Evolutionary conservation across 2,113 vertebrate species (phyloP).

Genomic region (Clinocottus analis): DNA sequence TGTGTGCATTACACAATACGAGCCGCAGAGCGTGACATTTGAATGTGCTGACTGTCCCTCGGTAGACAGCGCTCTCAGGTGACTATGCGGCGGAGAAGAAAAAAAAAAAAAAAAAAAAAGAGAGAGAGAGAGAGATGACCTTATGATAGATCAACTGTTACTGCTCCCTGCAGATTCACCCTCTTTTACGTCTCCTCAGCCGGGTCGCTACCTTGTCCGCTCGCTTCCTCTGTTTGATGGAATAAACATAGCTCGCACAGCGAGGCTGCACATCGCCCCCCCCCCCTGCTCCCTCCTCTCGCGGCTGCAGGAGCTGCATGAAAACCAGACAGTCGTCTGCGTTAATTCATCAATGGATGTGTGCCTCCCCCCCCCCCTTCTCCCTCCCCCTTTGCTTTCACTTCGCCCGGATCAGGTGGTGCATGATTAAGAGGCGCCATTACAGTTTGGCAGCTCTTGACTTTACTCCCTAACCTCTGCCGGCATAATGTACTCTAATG

Average conservation of each 20-base stretch:
- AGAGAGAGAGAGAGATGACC: constrained; percentile 75
- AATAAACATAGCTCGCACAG: constrained; percentile 49
- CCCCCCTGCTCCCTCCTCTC: not conserved
- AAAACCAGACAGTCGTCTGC: constrained; percentile 65
- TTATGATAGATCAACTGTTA: constrained; percentile 74
- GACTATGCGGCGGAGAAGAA: constrained; percentile 62
- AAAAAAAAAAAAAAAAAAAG: too few species aligned
- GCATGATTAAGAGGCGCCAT: constrained; percentile 64
- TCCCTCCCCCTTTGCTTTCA: too few species aligned
- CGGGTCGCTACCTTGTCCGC: constrained; percentile 4
- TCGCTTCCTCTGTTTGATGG: constrained; percentile 39
- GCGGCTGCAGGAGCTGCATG: constrained; percentile 54
- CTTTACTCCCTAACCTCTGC: constrained; percentile 63
- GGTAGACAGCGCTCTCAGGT: constrained; percentile 54
- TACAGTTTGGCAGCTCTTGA: constrained; percentile 70
- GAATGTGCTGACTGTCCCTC: constrained; percentile 75
- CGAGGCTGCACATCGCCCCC: constrained; percentile 52
- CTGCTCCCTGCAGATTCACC: constrained; percentile 28
- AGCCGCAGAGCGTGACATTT: constrained; percentile 74
- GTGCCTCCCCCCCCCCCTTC: constrained; percentile 27
- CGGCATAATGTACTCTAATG: constrained; percentile 69
- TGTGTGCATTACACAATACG: constrained; percentile 60
- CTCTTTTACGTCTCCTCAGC: constrained; percentile 13
- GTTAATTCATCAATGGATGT: constrained; percentile 72
- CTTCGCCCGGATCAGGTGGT: constrained; percentile 59